A percentile compares a stretch with the other conserved stretches of the same genome.
phyloP scores from a whole-genome alignment of 2,113 vertebrate species.

The Scytalopus superciliaris region DNA sequence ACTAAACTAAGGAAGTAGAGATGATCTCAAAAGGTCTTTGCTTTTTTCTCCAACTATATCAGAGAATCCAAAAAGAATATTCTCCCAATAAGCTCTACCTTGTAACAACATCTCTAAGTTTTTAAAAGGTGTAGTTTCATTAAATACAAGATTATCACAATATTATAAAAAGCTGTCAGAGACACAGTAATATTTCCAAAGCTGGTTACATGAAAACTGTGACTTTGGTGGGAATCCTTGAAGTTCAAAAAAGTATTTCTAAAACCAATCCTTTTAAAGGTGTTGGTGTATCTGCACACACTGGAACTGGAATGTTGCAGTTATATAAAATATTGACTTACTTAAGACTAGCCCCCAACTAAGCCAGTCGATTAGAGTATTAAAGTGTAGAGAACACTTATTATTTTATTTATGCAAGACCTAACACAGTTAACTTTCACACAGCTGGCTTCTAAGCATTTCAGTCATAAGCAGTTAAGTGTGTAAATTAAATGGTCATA shows the following conservation, averaged over 20 bases:
- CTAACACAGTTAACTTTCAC: not conserved
- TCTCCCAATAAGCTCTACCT: not conserved
- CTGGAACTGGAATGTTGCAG: not conserved
- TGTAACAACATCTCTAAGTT: not conserved
- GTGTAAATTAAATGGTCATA: not conserved
- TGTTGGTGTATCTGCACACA: not conserved
- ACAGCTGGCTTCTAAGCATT: not conserved
- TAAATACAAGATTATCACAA: not conserved
- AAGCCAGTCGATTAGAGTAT: not conserved
- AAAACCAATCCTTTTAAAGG: not conserved
- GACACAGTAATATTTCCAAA: not conserved
- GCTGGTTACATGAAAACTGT: not conserved
- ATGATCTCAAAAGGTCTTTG: not conserved
- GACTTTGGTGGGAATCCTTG: not conserved
- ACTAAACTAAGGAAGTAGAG: not conserved
- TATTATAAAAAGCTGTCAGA: not conserved
- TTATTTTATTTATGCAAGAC: not conserved
- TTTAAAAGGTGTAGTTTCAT: not conserved
- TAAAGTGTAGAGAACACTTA: not conserved
- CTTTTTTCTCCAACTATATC: not conserved
- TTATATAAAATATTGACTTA: not conserved
- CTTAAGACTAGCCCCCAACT: not conserved
- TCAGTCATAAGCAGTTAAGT: not conserved
- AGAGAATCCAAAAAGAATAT: not conserved
- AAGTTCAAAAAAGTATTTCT: not conserved